phyloP scores from a whole-genome alignment of 2,888 invertebrate genomes.

The Coenonympha glycerion region DNA sequence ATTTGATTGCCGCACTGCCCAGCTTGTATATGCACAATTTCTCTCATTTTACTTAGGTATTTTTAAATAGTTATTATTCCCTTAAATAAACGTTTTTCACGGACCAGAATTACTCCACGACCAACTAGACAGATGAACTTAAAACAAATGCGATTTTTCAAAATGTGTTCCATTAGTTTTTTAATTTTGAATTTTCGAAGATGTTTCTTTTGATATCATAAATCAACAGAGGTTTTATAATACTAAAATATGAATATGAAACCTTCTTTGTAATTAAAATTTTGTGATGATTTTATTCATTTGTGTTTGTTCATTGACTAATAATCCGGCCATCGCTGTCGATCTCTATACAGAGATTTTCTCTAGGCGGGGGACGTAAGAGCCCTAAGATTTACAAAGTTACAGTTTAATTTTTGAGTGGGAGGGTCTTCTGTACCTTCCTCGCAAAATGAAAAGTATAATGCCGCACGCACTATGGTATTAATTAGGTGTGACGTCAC shows the following conservation, averaged over 20 bases:
- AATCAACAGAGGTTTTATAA: background rate
- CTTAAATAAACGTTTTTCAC: conserved; percentile 34
- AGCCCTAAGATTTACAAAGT: no score
- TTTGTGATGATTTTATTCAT: background rate
- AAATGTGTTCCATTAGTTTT: conserved; percentile 15
- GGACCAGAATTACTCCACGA: conserved; percentile 37
- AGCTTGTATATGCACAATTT: conserved; percentile 87
- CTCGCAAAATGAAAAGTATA: no score
- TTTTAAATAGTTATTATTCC: conserved; percentile 26
- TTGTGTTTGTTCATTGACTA: no score
- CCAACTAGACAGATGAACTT: conserved; percentile 49
- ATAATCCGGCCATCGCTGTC: no score
- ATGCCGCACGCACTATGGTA: no score
- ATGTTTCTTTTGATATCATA: conserved; percentile 10
- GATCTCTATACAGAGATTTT: no score
- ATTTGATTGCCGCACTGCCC: conserved; percentile 83
- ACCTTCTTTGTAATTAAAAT: background rate
- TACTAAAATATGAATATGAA: background rate
- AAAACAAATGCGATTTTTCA: conserved; percentile 48
- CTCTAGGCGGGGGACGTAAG: no score
- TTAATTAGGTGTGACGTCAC: no score
- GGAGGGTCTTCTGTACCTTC: no score
- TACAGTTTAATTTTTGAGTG: no score
- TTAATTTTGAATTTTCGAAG: conserved; percentile 7
- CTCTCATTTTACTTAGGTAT: conserved; percentile 77